These are phyloP conservation scores for Hypena proboscidalis DNA, from an alignment of 2,888 invertebrate genomes.

Conservation along the genomic window DNA sequence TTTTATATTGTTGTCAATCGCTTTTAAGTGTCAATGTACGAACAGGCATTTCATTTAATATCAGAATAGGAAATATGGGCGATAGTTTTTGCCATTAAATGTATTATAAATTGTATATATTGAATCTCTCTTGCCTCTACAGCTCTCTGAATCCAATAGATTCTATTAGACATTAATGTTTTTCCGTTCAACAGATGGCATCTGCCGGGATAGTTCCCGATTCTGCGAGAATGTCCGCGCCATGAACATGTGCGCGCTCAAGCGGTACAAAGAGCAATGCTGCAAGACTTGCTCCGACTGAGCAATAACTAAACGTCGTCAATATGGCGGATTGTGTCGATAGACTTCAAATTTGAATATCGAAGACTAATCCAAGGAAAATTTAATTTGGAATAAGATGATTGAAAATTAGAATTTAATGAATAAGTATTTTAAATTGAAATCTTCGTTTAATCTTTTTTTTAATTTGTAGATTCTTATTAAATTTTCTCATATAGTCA, in stretches of 20 bases:
- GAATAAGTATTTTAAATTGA: background rate
- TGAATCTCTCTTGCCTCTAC: no score
- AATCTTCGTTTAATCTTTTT: no score
- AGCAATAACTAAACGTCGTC: constrained; percentile 15
- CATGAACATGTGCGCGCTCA: constrained; percentile 94
- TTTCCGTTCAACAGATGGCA: constrained; percentile 76
- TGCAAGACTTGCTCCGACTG: constrained; percentile 90
- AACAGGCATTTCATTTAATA: no score
- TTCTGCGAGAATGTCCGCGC: constrained; percentile 94
- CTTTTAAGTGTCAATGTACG: no score
- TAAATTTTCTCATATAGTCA: no score
- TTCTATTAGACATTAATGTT: constrained; percentile 3
- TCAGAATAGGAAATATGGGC: no score
- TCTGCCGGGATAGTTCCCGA: constrained; percentile 92
- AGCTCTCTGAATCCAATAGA: no score
- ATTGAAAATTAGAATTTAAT: background rate
- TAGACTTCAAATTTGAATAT: constrained; percentile 19
- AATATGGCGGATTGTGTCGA: constrained; percentile 4
- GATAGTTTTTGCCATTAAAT: no score
- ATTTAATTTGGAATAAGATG: background rate
- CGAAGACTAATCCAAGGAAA: constrained; percentile 14
- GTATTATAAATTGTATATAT: no score
- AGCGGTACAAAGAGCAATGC: constrained; percentile 93
- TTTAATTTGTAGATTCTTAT: no score
- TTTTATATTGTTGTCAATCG: no score